phyloP scores from a whole-genome alignment of 1,140 invertebrate species.

The Brachionus calyciflorus region DNA sequence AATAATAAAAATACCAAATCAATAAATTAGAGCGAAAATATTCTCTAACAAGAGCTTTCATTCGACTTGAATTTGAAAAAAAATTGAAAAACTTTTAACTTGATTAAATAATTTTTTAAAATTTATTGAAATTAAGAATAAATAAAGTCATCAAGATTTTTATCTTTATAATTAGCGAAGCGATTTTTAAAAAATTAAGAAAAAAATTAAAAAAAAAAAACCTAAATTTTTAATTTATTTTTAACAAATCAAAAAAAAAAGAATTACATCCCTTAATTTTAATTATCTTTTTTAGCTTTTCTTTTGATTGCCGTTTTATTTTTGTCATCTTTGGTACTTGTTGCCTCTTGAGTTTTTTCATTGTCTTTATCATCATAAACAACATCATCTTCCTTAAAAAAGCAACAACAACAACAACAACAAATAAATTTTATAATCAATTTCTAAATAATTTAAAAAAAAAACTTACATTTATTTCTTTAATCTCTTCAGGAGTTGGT shows the following conservation, averaged over 20 bases:
- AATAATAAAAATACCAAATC: no score
- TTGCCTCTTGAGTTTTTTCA: not conserved
- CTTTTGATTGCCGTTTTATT: not conserved
- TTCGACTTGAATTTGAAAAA: no score
- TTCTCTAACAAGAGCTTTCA: no score
- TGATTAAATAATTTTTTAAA: no score
- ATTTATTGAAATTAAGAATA: no score
- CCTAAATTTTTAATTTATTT: not conserved
- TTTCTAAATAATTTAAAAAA: not conserved
- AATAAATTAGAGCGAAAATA: no score
- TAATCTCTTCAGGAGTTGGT: not conserved
- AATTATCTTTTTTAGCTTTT: slow-evolving; percentile 2
- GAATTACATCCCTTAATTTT: no score
- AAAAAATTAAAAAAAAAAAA: no score
- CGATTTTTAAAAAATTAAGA: no score
- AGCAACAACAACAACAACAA: not conserved
- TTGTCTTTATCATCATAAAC: slow-evolving; percentile 7
- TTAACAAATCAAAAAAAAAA: not conserved
- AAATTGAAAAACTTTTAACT: no score
- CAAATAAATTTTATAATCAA: not conserved
- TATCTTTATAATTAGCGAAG: no score
- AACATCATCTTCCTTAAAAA: slow-evolving; percentile 6
- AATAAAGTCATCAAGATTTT: no score
- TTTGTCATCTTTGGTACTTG: not conserved
- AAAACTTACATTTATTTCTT: slow-evolving; percentile 22